Evolutionary conservation across 2,888 invertebrate species (phyloP).

Genomic region (Plutella xylostella): DNA sequence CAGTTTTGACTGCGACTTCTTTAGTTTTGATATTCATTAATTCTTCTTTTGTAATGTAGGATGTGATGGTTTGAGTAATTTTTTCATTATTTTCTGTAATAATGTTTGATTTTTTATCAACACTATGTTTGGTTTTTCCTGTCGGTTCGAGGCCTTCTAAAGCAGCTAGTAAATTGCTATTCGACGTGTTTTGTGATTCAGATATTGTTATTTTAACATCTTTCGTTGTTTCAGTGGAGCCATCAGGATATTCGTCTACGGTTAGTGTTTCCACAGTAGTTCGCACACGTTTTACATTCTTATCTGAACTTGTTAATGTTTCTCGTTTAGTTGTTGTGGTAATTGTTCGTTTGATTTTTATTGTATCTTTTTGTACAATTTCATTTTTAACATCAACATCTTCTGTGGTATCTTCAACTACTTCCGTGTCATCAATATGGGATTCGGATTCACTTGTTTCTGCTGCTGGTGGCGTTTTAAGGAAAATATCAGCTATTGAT

Average conservation of each 20-base stretch:
- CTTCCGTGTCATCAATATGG: constrained; percentile 40
- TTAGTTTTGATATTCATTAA: constrained; percentile 41
- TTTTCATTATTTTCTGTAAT: constrained; percentile 54
- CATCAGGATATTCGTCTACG: constrained; percentile 60
- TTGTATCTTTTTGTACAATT: constrained; percentile 37
- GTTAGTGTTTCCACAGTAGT: constrained; percentile 67
- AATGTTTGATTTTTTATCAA: constrained; percentile 61
- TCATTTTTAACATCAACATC: constrained; percentile 53
- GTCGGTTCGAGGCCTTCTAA: constrained; percentile 49
- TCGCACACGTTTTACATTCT: constrained; percentile 66
- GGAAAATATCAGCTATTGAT: constrained; percentile 44
- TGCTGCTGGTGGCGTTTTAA: constrained; percentile 26
- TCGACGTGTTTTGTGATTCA: constrained; percentile 58
- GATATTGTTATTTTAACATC: constrained; percentile 65
- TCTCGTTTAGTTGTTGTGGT: constrained; percentile 60
- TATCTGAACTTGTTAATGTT: constrained; percentile 59
- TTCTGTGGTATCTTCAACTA: constrained; percentile 48
- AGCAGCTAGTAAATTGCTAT: constrained; percentile 55
- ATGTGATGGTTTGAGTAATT: constrained; percentile 53
- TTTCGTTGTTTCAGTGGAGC: constrained; percentile 67
- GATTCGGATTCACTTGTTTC: constrained; percentile 28
- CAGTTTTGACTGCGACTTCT: constrained; percentile 57
- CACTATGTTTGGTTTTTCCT: constrained; percentile 52
- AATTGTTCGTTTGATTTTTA: constrained; percentile 47
- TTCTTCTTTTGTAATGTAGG: constrained; percentile 58